Evolutionary conservation across 1,140 invertebrate species (phyloP), one percentile per base, ranked within the genome.

Genomic region (Bicyclus anynana): DNA sequence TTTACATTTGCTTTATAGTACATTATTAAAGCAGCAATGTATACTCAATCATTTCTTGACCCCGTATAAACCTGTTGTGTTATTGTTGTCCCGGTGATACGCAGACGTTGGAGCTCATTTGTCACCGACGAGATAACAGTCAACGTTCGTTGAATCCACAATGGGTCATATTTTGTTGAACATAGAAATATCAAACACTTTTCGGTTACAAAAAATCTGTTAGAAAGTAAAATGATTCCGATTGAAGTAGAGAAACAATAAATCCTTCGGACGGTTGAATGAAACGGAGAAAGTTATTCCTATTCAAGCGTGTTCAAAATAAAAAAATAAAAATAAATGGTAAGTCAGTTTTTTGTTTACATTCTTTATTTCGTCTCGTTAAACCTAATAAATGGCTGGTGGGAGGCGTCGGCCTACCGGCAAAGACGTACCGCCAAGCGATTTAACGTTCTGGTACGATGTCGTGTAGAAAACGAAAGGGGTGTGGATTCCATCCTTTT

Each of bases 101-200:
- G 54, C 65, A 65, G 58, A 73, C 65, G 70, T 79, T 71, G 73
- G 63, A 75, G 68, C 68, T 78, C 78, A 78, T 84, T 84, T 84
- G 77, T 84, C 78, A 84, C 74, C 72, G 63, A 64, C 67, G 74
- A 79, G 76, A 82, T 80, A 77, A 78, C 72, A 78, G 73, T 74
- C 65, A 69, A 75, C 63, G 72, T 69, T 74, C 51, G 69, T 74
- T 70, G 75, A 67, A 78, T 80, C 69, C 68, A 82, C 79, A 80
- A 82, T 75, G 71, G 69, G 56, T 72, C 59, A 76, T 76, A 74
- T 74, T 73, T 74, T 70, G 60, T 67, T 67, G 33, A 66, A 29
- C 26, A 6, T 4, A 49, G 26, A 29, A 49, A 29, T 49, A 27
- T 29, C 10, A 27, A 29, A 29, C 37, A 14, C 13, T 6, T 16